phyloP scores from a whole-genome alignment of 2,797 vertebrate species.

The Siniperca scherzeri region DNA sequence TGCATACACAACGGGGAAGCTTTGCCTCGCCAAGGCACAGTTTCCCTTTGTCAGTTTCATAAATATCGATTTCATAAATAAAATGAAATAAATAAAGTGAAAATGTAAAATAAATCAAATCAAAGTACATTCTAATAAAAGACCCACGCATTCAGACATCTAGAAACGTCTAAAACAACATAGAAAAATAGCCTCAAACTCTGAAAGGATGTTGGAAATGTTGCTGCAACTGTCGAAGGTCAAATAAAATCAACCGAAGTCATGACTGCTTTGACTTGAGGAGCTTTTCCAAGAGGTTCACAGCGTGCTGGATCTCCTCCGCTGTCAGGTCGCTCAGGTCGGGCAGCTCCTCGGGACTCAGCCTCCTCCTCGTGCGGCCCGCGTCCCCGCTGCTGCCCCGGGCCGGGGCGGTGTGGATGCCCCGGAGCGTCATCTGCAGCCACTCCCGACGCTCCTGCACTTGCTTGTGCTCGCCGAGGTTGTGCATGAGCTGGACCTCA shows the following conservation, averaged over 20 bases:
- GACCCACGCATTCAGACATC: neutral
- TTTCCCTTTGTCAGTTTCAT: neutral
- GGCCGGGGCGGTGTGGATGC: conserved; percentile 84
- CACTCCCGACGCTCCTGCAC: conserved; percentile 90
- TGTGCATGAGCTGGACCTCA: conserved; percentile 96
- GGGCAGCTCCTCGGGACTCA: conserved; percentile 73
- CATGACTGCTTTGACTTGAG: conserved; percentile 58
- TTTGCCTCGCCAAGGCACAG: conserved; percentile 12
- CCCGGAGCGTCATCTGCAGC: conserved; percentile 90
- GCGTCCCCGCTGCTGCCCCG: conserved; percentile 71
- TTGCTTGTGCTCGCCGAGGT: conserved; percentile 88
- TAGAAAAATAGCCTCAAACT: conserved; percentile 11
- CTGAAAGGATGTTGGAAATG: conserved; percentile 27
- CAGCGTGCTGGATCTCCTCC: conserved; percentile 69
- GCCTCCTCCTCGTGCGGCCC: conserved; percentile 43
- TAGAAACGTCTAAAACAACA: conserved; percentile 30
- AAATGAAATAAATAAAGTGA: conserved; percentile 45
- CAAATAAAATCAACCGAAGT: conserved; percentile 11
- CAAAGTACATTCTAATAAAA: conserved; percentile 6
- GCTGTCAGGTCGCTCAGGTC: conserved; percentile 67
- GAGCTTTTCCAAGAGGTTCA: conserved; percentile 70
- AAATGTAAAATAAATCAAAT: conserved; percentile 26
- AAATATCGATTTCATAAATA: conserved; percentile 55
- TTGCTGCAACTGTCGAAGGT: neutral
- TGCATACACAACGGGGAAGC: conserved; percentile 49